Percentiles rank a stretch among this genome's conserved stretches.
Conservation (phyloP, 2,888 invertebrate species). For the Julus scandinavius region DNA sequence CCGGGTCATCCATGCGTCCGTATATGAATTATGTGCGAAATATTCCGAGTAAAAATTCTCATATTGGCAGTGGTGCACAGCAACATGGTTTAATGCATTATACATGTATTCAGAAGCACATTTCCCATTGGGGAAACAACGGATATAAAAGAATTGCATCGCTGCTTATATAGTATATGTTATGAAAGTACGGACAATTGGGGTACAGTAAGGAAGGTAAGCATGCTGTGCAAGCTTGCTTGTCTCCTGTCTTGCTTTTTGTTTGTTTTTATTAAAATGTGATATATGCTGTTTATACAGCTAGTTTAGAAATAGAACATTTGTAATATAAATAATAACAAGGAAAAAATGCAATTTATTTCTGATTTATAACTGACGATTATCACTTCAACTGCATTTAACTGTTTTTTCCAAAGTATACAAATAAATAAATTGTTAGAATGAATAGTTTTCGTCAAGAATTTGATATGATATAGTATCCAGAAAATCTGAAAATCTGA, state of each 20-base stretch:
- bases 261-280: background rate
- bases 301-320: too few species aligned
- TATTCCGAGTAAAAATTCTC: background rate
- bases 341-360: background rate
- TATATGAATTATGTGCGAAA: background rate
- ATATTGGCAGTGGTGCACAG: background rate
- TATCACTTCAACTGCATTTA: background rate
- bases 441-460: too few species aligned
- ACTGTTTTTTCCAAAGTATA: too few species aligned
- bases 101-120: background rate
- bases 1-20: background rate
- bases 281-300: too few species aligned
- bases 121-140: background rate
- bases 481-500: too few species aligned
- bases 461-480: too few species aligned
- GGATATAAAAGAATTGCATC: slow-evolving; percentile 28
- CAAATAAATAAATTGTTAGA: too few species aligned
- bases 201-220: background rate
- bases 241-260: background rate
- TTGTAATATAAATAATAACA: too few species aligned
- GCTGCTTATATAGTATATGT: background rate
- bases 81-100: slow-evolving; percentile 40
- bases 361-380: background rate
- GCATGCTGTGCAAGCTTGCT: slow-evolving; percentile 6
- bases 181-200: slow-evolving; percentile 24